These are phyloP conservation scores for Nibea coibor DNA, from an alignment of 2,113 vertebrate species.

Conservation along the genomic window DNA sequence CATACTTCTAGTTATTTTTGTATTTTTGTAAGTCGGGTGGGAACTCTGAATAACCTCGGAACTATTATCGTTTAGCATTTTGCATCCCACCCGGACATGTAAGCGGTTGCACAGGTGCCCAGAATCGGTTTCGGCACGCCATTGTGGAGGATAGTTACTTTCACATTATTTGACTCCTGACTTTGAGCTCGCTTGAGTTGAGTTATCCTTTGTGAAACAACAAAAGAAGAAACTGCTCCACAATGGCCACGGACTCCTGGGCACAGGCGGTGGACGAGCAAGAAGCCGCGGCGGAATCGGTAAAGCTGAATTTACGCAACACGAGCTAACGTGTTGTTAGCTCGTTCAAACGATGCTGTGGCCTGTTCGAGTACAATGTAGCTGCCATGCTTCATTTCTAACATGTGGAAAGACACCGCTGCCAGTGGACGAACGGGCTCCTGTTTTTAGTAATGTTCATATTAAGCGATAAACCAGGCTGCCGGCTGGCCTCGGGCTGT, in stretches of 20 bases:
- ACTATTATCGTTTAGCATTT: slow-evolving; percentile 15
- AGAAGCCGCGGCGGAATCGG: slow-evolving; percentile 94
- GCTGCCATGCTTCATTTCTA: rapidly evolving
- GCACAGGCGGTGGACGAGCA: slow-evolving; percentile 94
- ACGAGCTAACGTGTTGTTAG: slow-evolving; percentile 64
- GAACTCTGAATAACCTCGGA: slow-evolving; percentile 48
- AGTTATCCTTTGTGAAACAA: slow-evolving; percentile 1
- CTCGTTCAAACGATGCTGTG: slow-evolving; percentile 24
- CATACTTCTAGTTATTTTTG: too few species aligned
- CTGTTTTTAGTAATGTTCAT: neutral
- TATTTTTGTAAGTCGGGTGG: neutral
- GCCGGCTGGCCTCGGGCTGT: neutral
- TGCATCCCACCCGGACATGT: slow-evolving; percentile 47
- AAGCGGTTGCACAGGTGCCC: slow-evolving; percentile 41
- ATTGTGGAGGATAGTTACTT: slow-evolving; percentile 75
- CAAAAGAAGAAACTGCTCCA: slow-evolving; percentile 29
- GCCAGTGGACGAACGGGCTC: rapidly evolving
- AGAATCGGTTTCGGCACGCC: slow-evolving; percentile 69
- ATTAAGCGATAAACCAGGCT: neutral
- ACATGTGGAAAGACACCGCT: rapidly evolving
- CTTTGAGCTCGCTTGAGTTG: neutral
- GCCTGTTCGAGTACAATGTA: slow-evolving; percentile 17
- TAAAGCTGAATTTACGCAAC: slow-evolving; percentile 78
- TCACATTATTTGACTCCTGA: slow-evolving; percentile 4
- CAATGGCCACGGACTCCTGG: slow-evolving; percentile 95